A percentile compares a stretch with the other conserved stretches of the same genome.
These are phyloP conservation scores for Euleptes europaea DNA, from an alignment of 2,113 vertebrate species.

Conservation along the genomic window DNA sequence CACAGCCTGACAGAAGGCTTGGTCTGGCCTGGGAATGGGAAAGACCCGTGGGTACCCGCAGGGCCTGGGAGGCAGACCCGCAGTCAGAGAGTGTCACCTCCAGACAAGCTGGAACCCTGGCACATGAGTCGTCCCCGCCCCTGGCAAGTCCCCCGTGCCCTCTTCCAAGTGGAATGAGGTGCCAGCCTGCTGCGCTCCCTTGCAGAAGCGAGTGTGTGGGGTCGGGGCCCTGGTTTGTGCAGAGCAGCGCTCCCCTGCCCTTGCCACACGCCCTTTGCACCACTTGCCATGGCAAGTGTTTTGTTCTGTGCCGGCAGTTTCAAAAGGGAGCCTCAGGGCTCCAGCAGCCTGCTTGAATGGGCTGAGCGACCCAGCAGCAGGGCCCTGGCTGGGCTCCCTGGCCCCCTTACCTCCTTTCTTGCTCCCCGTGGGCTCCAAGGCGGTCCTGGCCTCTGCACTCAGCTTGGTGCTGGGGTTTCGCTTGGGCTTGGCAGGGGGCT, in stretches of 20 bases:
- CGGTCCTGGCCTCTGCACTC: conserved; percentile 73
- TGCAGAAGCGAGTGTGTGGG: no score
- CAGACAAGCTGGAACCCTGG: neutral
- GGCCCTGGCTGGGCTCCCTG: no score
- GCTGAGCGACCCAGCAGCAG: neutral
- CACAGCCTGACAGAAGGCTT: no score
- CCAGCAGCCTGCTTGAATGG: neutral
- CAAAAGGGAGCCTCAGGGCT: neutral
- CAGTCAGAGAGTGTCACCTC: no score
- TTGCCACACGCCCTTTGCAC: neutral
- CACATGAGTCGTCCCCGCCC: neutral
- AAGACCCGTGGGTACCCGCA: no score
- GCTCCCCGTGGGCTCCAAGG: conserved; percentile 69
- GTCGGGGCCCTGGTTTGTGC: no score
- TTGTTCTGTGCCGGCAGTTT: neutral
- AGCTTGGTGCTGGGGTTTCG: conserved; percentile 91
- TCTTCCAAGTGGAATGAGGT: neutral
- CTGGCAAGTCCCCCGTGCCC: neutral
- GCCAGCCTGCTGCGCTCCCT: neutral
- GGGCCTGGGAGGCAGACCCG: neutral
- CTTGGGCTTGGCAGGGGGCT: conserved; percentile 86
- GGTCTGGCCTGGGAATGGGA: no score
- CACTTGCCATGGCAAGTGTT: neutral
- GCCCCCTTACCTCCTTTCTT: conserved; percentile 62
- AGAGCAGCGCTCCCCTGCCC: neutral